Conservation (phyloP, 2,797 vertebrate genomes). For the Novumbra hubbsi region DNA sequence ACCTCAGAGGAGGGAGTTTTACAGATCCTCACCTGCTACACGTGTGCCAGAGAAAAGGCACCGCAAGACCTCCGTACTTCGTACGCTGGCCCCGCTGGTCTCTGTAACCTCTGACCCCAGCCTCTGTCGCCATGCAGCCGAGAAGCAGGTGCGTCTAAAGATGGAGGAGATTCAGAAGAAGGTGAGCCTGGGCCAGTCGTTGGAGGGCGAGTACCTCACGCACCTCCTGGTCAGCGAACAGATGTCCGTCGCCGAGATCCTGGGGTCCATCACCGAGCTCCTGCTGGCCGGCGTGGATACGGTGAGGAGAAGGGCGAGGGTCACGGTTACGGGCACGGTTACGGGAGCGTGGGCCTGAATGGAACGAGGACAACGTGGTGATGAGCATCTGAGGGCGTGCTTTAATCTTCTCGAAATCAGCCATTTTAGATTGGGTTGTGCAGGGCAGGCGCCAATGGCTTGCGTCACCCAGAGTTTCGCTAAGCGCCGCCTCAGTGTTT, state of each 20-base stretch:
- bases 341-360: too few species aligned
- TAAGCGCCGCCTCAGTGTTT: not conserved
- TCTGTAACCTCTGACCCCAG: not conserved
- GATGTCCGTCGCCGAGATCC: constrained; percentile 73
- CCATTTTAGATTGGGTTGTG: not conserved
- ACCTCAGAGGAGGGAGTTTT: not conserved
- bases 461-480: not conserved
- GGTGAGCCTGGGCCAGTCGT: constrained; percentile 45
- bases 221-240: constrained; percentile 74
- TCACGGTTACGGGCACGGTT: too few species aligned
- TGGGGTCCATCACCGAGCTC: constrained; percentile 78
- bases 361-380: not conserved
- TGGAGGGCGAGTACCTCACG: constrained; percentile 79
- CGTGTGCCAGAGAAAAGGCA: not conserved
- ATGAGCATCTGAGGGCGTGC: not conserved
- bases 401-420: not conserved
- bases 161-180: constrained; percentile 64
- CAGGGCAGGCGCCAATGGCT: not conserved
- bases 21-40: not conserved
- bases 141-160: constrained; percentile 70
- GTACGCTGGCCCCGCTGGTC: not conserved
- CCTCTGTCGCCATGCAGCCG: constrained; percentile 52
- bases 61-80: not conserved
- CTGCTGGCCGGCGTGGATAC: constrained; percentile 81
- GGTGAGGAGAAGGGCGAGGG: constrained; percentile 49